Evolutionary conservation across 2,797 vertebrate species (phyloP), one percentile per base, ranked within the genome.

Genomic region (Paedocypris micromegethes): DNA sequence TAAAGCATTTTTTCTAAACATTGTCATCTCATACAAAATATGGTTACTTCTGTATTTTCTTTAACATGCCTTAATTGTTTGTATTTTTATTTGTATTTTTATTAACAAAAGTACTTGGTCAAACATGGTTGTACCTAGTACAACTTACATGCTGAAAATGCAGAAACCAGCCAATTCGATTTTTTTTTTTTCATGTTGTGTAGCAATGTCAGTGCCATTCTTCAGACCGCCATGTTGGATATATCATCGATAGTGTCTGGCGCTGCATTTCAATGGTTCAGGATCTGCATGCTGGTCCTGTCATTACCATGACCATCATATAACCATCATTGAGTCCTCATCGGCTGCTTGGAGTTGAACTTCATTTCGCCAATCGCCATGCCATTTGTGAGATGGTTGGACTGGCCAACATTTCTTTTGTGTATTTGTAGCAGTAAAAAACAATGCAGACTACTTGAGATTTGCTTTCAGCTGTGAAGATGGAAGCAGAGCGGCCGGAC

Each of bases 381-480:
- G 86, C 71, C 56, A 76, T 85, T 74, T 87, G 82, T 87, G 82
- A 82, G 74, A 79, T 79, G 83, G 72, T 79, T 70, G 79, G 64
- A 82, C 75, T 82, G 73, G 83, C 84, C 84, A 79, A 67, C 61
- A 23, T 9, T 65, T 73, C 46, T 53, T 57, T 62, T 57, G 55
- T 67, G 49, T 59, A 71, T 64, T 9, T 9, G 51, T 59, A 5
- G 49, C 63, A 46, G 70, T 64, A 79, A 87, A 88, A 61, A 84
- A 86, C 82, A 88, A 91, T 90, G 88, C 90, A 92, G 87, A 90
- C 89, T 90, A 91, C 93, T 94, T 91, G 90, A 96, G 94, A 89
- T 99, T 89, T 98, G 83, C 84, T 98, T 97, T 86, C 96, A 98
- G 96, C 94, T 86, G 89, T 91, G 91, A 99, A 97, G 97, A 98